Conservation (phyloP, 2,888 invertebrate genomes). For the Pemphredon lugubris region DNA sequence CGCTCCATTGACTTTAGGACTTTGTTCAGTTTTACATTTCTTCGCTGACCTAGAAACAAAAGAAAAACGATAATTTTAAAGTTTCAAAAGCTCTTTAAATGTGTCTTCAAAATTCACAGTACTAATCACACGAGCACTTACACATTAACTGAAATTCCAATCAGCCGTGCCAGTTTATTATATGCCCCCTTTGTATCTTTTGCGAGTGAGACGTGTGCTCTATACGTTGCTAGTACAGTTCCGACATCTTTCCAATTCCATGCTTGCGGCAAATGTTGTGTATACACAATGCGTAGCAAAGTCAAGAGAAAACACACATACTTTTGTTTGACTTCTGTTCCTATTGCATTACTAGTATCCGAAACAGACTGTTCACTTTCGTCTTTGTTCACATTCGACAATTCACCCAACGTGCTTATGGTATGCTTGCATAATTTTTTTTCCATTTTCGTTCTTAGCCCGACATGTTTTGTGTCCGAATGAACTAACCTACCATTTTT, state of each 20-base stretch:
- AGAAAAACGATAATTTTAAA: slow-evolving; percentile 10
- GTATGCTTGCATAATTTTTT: slow-evolving; percentile 81
- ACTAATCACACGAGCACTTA: slow-evolving; percentile 68
- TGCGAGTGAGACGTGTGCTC: slow-evolving; percentile 77
- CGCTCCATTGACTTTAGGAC: slow-evolving; percentile 62
- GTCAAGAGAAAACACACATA: slow-evolving; percentile 83
- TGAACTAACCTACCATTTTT: slow-evolving; percentile 83
- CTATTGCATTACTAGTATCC: slow-evolving; percentile 35
- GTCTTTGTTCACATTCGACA: slow-evolving; percentile 72
- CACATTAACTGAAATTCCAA: slow-evolving; percentile 76
- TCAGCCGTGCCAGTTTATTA: slow-evolving; percentile 80
- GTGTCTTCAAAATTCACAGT: slow-evolving; percentile 8
- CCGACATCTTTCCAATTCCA: slow-evolving; percentile 81
- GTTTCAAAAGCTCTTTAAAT: neutral
- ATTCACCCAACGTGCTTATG: slow-evolving; percentile 78
- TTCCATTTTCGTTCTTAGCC: slow-evolving; percentile 81
- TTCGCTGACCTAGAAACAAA: slow-evolving; percentile 46
- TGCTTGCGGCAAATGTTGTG: slow-evolving; percentile 71
- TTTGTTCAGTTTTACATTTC: slow-evolving; percentile 73
- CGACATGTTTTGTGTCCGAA: slow-evolving; percentile 76
- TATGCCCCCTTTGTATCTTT: slow-evolving; percentile 81
- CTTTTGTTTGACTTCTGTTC: slow-evolving; percentile 82
- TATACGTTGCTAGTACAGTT: slow-evolving; percentile 76
- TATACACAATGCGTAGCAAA: slow-evolving; percentile 81
- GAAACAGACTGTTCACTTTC: slow-evolving; percentile 67